These are phyloP conservation scores for Drosophila nr. medialis DNA, from an alignment of 2,888 invertebrate genomes.

Conservation along the genomic window DNA sequence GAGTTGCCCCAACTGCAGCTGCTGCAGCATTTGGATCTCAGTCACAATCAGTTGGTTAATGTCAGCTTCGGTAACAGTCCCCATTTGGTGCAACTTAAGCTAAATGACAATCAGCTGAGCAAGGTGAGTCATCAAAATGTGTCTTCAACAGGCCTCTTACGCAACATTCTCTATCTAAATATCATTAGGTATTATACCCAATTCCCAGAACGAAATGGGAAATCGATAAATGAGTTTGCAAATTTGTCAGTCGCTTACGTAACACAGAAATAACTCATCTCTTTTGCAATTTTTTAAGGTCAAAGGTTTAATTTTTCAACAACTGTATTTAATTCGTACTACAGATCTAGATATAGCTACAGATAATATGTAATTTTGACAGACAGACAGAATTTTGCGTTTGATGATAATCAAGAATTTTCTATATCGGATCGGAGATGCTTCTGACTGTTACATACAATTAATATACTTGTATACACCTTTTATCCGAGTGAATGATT, in stretches of 20 bases:
- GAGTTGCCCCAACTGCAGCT: conserved; percentile 62
- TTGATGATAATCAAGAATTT: not conserved
- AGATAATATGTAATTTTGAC: not conserved
- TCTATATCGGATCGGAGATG: not conserved
- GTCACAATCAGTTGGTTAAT: conserved; percentile 73
- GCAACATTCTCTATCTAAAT: not conserved
- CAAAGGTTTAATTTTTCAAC: not conserved
- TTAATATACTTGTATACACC: not conserved
- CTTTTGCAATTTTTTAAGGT: not conserved
- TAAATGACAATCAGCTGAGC: conserved; percentile 75
- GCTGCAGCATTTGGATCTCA: conserved; percentile 72
- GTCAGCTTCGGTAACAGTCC: conserved; percentile 64
- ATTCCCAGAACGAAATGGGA: not conserved
- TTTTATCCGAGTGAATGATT: not conserved
- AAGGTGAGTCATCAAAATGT: conserved; percentile 59
- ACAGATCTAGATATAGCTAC: accelerated
- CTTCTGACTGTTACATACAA: not conserved
- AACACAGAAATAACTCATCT: not conserved
- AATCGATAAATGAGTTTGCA: not conserved
- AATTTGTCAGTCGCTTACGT: not conserved
- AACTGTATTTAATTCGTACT: not conserved
- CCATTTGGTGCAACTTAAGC: conserved; percentile 61
- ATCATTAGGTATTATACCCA: not conserved
- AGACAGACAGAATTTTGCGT: not conserved
- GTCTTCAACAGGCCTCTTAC: not conserved